Evolutionary conservation across 2,113 vertebrate genomes (phyloP), one percentile per base, ranked within the genome.

Genomic region (Gadus macrocephalus): DNA sequence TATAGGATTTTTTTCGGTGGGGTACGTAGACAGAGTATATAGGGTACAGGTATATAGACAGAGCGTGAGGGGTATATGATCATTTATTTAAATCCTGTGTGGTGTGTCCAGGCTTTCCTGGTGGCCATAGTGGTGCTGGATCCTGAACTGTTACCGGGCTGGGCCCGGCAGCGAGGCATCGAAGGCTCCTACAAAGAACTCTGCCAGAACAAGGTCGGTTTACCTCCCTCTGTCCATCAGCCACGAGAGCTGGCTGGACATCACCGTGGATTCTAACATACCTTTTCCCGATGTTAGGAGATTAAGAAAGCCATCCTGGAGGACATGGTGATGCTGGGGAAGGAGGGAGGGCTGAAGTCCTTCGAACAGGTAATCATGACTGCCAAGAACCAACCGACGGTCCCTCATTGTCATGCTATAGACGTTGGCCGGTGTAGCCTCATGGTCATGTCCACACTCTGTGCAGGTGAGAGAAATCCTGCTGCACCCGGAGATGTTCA

Each of bases 111-210:
- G 97, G 93, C 96, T 0, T 98, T 95, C 76, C 89, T 98, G 76
- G 90, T 99, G 83, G 97, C 82, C 35, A 68, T 99, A 53, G 93
- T 97, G 69, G 90, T 99, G 22, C 95, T 96, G 1, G 96, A 98
- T 88, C 90, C 89, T 1, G 97, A 99, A 66, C 86, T 81, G 22
- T 82, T 98, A 69, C 35, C 80, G 15, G 75, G 31, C 20, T 99
- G 97, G 97, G 92, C 94, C 55, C 91, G 89, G 81, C 97, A 93
- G 82, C 94, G 77, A 69, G 95, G 95, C 15, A 49, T 95, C 59
- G 87, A 90, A 53, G 95, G 96, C 1, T 91, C 96, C 0, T 95
- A 92, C 78, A 81, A 89, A 67, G 95, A 98, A 5, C 81, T 99
- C 12, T 98, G 96, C 85, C 92, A 78, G 66, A 95, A 83, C 85